phyloP scores from a whole-genome alignment of 2,113 vertebrate species.

The Neopipo cinnamomea region DNA sequence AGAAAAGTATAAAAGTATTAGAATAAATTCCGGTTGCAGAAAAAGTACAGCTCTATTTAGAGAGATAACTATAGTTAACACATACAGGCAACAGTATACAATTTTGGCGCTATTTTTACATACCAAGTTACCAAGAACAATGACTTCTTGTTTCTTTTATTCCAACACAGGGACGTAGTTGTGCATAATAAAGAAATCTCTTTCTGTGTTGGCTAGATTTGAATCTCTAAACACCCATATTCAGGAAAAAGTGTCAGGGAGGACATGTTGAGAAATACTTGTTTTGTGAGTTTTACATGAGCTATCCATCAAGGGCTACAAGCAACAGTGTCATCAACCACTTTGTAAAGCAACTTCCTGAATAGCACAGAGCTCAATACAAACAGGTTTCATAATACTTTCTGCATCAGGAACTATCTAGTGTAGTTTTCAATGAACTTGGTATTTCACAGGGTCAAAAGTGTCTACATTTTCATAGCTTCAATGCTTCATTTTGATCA shows the following conservation, averaged over 20 bases:
- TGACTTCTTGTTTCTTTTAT: slow-evolving; percentile 52
- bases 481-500: background rate
- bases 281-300: background rate
- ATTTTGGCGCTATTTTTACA: slow-evolving; percentile 44
- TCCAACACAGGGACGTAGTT: slow-evolving; percentile 42
- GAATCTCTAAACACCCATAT: background rate
- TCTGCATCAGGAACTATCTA: background rate
- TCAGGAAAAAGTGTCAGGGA: background rate
- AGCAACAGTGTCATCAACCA: background rate
- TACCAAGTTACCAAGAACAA: slow-evolving; percentile 35
- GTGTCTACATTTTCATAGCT: background rate
- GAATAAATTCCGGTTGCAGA: slow-evolving; percentile 64
- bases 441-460: background rate
- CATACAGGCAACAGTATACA: slow-evolving; percentile 40
- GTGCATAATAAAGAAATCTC: background rate
- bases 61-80: slow-evolving; percentile 73
- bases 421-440: background rate
- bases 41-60: slow-evolving; percentile 71
- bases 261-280: background rate
- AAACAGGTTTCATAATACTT: background rate
- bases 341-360: background rate
- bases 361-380: background rate
- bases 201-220: background rate
- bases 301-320: background rate
- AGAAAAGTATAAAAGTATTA: slow-evolving; percentile 72